These are phyloP conservation scores for Shargacucullia verbasci DNA, from an alignment of 2,888 invertebrate species.

Conservation along the genomic window DNA sequence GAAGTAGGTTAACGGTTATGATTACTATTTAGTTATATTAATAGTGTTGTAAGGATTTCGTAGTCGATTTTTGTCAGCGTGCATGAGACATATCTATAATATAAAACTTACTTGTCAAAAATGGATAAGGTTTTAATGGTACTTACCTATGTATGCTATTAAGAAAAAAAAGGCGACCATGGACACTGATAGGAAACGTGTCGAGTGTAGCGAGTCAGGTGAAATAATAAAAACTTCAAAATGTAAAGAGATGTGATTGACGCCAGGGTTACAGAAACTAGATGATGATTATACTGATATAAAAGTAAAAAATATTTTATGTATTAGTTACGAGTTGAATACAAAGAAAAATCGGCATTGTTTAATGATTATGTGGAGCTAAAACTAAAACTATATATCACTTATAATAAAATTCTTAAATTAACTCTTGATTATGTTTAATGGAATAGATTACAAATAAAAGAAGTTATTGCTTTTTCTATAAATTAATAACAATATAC, in stretches of 20 bases:
- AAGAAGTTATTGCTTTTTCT: no score
- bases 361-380: no score
- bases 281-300: not conserved
- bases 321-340: not conserved
- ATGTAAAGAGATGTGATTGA: not conserved
- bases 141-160: no score
- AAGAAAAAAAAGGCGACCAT: not conserved
- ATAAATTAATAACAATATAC: no score
- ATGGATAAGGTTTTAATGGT: not conserved
- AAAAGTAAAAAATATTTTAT: conserved; percentile 6
- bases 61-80: conserved; percentile 23
- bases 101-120: not conserved
- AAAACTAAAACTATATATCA: no score
- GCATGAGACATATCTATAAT: conserved; percentile 3
- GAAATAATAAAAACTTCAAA: conserved; percentile 12
- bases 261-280: conserved; percentile 14
- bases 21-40: conserved; percentile 53
- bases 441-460: no score
- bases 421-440: no score
- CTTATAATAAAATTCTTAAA: no score
- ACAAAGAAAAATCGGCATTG: no score
- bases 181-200: not conserved
- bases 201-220: conserved; percentile 8
- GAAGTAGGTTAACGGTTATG: conserved; percentile 67
- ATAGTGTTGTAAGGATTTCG: conserved; percentile 47